Evolutionary conservation across 2,797 vertebrate genomes (phyloP).

Genomic region (Forpus xanthops): DNA sequence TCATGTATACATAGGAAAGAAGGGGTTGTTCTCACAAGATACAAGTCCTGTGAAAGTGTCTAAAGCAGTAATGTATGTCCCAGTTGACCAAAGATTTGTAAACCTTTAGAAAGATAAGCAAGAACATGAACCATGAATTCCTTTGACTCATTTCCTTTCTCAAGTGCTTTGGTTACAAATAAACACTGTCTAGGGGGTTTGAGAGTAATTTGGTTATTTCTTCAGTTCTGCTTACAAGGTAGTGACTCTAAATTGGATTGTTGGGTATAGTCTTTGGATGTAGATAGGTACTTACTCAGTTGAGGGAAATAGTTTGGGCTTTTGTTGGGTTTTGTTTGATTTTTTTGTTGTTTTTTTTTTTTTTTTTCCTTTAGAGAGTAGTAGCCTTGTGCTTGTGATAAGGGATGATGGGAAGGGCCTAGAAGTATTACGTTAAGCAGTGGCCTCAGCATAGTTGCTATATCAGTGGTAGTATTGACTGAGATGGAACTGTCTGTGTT

Average conservation of each 20-base stretch:
- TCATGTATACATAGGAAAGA: background rate
- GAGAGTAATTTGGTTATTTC: background rate
- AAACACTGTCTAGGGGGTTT: background rate
- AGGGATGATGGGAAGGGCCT: background rate
- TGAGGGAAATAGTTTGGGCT: background rate
- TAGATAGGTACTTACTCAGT: background rate
- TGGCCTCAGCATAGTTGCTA: background rate
- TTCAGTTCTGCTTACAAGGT: background rate
- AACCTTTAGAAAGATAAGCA: background rate
- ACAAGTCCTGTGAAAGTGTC: background rate
- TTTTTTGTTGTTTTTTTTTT: background rate
- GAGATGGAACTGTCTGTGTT: background rate
- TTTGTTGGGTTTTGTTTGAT: background rate
- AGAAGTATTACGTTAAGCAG: background rate
- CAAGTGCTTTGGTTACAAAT: slow-evolving; percentile 1
- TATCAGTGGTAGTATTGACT: background rate
- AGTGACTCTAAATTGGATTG: background rate
- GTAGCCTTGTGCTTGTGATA: background rate
- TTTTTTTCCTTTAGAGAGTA: fast-evolving
- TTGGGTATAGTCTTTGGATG: background rate
- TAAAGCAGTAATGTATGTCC: background rate
- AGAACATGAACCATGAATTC: background rate
- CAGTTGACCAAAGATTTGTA: background rate
- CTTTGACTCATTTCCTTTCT: background rate
- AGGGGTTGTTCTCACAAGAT: background rate